Evolutionary conservation across 2,888 invertebrate genomes (phyloP), one percentile per base, ranked within the genome.

Genomic region (Epinotia nisella): DNA sequence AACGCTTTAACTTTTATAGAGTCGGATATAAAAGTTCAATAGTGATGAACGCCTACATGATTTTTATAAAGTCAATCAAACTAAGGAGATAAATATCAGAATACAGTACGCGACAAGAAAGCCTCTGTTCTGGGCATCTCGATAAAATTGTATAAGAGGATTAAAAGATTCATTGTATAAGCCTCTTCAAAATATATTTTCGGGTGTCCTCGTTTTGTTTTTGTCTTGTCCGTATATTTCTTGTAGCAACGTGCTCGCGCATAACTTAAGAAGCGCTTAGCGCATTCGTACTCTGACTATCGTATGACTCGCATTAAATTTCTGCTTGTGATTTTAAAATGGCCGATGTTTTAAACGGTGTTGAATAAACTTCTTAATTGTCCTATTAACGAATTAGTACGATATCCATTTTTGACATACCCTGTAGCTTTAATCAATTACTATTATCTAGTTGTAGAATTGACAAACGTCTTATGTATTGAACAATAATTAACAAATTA

Each of bases 101-200:
- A 62, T 70, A 51, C 72, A 74, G 70, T 72, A 60, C 60, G 58
- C 76, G 74, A 78, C 78, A 80, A 81, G 80, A 79, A 81, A 81
- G 78, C 78, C 79, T 80, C 81, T 80, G 83, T 84, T 79, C 83
- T 81, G 85, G 83, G 89, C 88, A 91, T 91, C 90, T 87, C 88
- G 89, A 91, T 91, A 90, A 90, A 91, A 92, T 91, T 90, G 88
- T 90, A 86, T 90, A 90, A 91, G 90, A 89, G 88, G 92, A 92
- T 92, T 92, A 93, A 88, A 90, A 88, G 91, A 92, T 92, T 92
- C 91, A 90, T 89, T 84, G 87, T 87, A 87, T 87, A 87, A 91
- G 90, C 89, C 88, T 87, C 85, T 85, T 88, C 85, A 87, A 87
- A 89, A 90, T 87, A 87, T 90, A 89, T 88, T 91, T 90, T 89